Conservation (phyloP, 2,888 invertebrate species). For the Allacma fusca region DNA sequence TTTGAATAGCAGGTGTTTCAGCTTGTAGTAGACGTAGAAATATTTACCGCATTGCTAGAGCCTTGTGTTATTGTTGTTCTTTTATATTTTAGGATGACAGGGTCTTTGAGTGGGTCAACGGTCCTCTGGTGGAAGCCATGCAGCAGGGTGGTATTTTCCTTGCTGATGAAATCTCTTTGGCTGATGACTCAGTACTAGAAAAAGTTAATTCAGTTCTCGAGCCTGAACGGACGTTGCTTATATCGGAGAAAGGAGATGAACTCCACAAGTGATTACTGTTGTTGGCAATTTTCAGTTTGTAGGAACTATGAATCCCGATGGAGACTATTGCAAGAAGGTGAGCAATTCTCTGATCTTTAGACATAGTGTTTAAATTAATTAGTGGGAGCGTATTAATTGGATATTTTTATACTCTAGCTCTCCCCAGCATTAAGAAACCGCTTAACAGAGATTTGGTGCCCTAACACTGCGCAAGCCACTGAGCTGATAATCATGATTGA, state of each 20-base stretch:
- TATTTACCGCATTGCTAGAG: too few relatives aligned
- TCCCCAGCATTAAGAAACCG: constrained; percentile 96
- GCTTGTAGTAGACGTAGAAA: too few relatives aligned
- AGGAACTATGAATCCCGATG: constrained; percentile 99
- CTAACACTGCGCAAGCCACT: constrained; percentile 73
- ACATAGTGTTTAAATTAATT: too few relatives aligned
- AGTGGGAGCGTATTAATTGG: neutral
- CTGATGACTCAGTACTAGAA: constrained; percentile 97
- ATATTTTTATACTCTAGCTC: constrained; percentile 66
- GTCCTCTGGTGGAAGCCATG: constrained; percentile 93
- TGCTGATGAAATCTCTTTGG: constrained; percentile 98
- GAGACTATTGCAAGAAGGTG: constrained; percentile 97
- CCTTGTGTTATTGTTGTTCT: neutral
- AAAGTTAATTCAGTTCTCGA: constrained; percentile 94
- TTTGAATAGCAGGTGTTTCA: too few relatives aligned
- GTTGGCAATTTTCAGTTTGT: constrained; percentile 83
- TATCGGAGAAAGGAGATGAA: constrained; percentile 86
- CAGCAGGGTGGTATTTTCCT: constrained; percentile 85
- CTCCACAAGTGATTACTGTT: constrained; percentile 71
- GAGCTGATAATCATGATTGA: constrained; percentile 84
- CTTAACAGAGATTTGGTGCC: constrained; percentile 99
- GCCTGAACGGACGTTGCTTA: constrained; percentile 86
- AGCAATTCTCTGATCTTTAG: constrained; percentile 18
- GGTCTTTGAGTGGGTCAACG: constrained; percentile 98
- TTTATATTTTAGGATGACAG: constrained; percentile 62